These are phyloP conservation scores for Premnoplex brunnescens DNA, from an alignment of 2,797 vertebrate genomes.

Conservation along the genomic window DNA sequence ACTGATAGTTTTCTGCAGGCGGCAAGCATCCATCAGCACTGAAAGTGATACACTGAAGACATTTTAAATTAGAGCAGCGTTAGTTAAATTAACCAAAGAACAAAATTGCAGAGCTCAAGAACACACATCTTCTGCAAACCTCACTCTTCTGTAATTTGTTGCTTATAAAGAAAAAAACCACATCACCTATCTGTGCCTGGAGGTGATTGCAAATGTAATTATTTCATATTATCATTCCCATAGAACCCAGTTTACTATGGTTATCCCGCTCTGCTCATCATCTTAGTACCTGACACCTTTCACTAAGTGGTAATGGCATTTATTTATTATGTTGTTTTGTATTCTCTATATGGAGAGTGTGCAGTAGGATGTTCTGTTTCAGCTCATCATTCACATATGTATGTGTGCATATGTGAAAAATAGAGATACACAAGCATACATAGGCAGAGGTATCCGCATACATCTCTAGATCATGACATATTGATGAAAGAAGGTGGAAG, in stretches of 20 bases:
- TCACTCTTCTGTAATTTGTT: neutral
- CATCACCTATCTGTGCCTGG: neutral
- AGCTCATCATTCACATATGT: neutral
- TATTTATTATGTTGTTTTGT: neutral
- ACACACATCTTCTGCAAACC: neutral
- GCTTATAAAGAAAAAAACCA: neutral
- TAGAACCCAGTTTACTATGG: neutral
- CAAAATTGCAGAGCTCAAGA: neutral
- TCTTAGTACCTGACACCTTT: neutral
- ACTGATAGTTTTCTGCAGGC: conserved; percentile 28
- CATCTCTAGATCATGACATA: accelerated
- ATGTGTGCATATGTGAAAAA: accelerated
- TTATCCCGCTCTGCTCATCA: neutral
- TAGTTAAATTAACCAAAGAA: neutral
- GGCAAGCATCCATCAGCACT: conserved; percentile 1
- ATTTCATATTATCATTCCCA: neutral
- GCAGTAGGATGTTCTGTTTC: neutral
- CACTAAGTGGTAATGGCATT: neutral
- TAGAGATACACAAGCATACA: accelerated
- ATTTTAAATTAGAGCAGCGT: neutral
- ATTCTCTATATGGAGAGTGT: neutral
- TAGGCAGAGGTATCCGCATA: neutral
- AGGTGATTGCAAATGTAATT: neutral
- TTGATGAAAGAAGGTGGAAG: neutral
- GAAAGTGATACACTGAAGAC: neutral